Evolutionary conservation across 2,888 invertebrate genomes (phyloP).

Genomic region (Oegoconia quadripuncta): DNA sequence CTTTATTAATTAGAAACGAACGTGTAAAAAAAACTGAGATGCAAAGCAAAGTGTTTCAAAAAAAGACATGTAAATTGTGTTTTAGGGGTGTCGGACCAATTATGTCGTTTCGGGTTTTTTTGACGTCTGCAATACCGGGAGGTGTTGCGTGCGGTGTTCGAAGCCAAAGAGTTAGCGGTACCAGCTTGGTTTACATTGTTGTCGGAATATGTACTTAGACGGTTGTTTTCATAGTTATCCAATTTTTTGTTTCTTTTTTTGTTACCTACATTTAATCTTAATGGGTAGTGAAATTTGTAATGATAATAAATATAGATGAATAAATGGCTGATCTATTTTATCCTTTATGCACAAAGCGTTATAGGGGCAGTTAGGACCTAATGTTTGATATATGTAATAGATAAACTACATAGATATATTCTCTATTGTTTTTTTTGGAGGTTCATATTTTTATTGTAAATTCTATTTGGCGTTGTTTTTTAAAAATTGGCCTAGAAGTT

Average conservation of each 20-base stretch:
- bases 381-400: too few species aligned
- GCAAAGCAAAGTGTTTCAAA: conserved; percentile 26
- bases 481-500: neutral
- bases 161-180: conserved; percentile 46
- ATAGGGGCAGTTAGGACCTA: conserved; percentile 1
- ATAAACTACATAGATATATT: too few species aligned
- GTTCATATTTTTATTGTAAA: conserved; percentile 2
- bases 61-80: conserved; percentile 65
- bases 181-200: conserved; percentile 29
- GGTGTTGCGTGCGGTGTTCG: conserved; percentile 20
- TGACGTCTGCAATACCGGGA: conserved; percentile 11
- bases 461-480: neutral
- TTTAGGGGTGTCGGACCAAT: conserved; percentile 65
- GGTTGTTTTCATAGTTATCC: conserved; percentile 6
- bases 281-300: conserved; percentile 4
- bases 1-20: conserved; percentile 6
- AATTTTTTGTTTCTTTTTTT: conserved; percentile 3
- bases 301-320: neutral
- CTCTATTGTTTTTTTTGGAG: neutral
- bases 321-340: neutral
- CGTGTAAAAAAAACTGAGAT: conserved; percentile 3
- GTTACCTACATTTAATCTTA: conserved; percentile 9
- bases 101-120: conserved; percentile 41
- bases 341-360: conserved; percentile 5
- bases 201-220: neutral